Evolutionary conservation across 2,888 invertebrate genomes (phyloP), one percentile per base, ranked within the genome.

Genomic region (Andrena chrysosceles): DNA sequence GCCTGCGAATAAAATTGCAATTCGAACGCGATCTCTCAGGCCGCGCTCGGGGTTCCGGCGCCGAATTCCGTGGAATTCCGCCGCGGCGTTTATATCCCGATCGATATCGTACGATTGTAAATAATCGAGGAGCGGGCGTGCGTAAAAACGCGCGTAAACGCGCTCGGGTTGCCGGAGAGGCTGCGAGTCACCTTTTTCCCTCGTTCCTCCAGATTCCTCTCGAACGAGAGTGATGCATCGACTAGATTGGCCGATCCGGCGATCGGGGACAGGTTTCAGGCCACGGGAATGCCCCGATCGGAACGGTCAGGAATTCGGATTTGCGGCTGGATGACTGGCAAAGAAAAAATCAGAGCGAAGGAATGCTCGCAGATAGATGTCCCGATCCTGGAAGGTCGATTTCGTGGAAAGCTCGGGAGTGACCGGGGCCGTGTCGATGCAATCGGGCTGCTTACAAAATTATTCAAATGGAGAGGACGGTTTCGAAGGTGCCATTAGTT

Each of bases 81-180:
- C 26, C 49, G 16, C 16, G 16, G 42, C 67, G 59, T 78, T 83
- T 89, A 84, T 75, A 79, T 82, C 89, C 77, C 87, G 89, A 89
- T 88, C 87, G 87, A 78, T 89, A 92, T 90, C 90, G 77, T 73
- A 62, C 84, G 87, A 88, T 85, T 85, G 87, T 91, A 91, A 92
- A 92, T 91, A 88, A 89, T 88, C 76, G 84, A 56, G 84, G 80
- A 68, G 76, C 79, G 76, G 87, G 23, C 16, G 86, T 77, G 86
- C 85, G 87, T 88, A 89, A 75, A 68, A 69, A 67, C 56, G 69
- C 16, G 89, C 88, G 89, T 88, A 90, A 91, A 90, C 67, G 72
- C 42, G 23, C 8, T 23, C 42, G 33, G 70, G 70, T 10, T 23
- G 20, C 33, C 56, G 70, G 49, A 64, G 71, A 29, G 10, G 31